These are phyloP conservation scores for Rhizoglyphus robini DNA, from an alignment of 1,140 invertebrate species.

Conservation along the genomic window DNA sequence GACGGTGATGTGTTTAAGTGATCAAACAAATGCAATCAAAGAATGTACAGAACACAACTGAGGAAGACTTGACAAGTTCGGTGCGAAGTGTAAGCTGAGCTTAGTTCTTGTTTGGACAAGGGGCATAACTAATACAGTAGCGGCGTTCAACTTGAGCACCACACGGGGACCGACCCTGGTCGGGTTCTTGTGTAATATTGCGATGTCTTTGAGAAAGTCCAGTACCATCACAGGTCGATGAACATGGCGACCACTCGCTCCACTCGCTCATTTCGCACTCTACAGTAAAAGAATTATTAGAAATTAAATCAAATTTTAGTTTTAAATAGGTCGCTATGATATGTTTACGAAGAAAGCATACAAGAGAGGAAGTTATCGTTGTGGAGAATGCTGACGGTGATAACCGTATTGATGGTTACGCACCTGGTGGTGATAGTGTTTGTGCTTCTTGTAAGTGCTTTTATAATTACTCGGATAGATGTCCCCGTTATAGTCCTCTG, in stretches of 20 bases:
- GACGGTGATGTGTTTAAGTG: too few species aligned
- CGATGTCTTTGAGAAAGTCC: not conserved
- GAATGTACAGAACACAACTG: conserved; percentile 4
- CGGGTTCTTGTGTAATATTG: not conserved
- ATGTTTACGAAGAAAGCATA: too few species aligned
- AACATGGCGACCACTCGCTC: conserved; percentile 59
- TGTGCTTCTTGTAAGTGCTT: conserved; percentile 11
- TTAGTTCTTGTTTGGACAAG: not conserved
- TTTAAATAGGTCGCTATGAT: too few species aligned
- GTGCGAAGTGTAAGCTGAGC: not conserved
- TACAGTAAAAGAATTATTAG: too few species aligned
- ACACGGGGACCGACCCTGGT: not conserved
- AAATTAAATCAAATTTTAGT: too few species aligned
- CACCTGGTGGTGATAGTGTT: conserved; percentile 5
- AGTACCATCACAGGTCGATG: conserved; percentile 25
- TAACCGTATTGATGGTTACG: not conserved
- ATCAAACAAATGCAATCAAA: too few species aligned
- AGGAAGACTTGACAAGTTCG: not conserved
- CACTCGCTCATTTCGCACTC: conserved; percentile 44
- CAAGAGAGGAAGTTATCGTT: not conserved
- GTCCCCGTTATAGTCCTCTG: not conserved
- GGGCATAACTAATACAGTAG: not conserved
- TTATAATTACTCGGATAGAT: conserved; percentile 7
- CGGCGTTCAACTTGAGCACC: conserved; percentile 1
- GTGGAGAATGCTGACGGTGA: not conserved